A percentile compares a stretch with the other conserved stretches of the same genome.
Conservation (phyloP, 2,113 vertebrate species). For the Hippocampus abdominalis region DNA sequence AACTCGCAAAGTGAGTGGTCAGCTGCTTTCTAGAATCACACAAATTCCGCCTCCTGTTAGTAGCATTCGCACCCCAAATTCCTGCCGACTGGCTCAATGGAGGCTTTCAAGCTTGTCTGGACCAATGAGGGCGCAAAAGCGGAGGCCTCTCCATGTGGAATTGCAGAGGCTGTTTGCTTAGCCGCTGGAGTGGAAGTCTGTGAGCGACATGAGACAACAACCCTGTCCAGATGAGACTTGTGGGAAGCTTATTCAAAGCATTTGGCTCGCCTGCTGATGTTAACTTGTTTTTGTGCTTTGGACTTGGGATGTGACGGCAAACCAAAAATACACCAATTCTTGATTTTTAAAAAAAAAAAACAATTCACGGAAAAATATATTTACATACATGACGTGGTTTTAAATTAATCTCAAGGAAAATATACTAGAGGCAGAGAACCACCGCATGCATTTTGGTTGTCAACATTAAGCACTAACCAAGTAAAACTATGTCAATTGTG, state of each 20-base stretch:
- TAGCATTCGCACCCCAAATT: slow-evolving; percentile 54
- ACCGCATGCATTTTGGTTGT: not conserved
- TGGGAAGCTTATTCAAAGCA: slow-evolving; percentile 15
- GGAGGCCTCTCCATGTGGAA: slow-evolving; percentile 52
- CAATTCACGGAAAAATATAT: too few species aligned
- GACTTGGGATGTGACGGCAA: not conserved
- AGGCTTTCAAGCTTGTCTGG: slow-evolving; percentile 58
- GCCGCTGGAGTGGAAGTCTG: slow-evolving; percentile 56
- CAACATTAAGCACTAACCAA: not conserved
- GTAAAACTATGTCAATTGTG: slow-evolving; percentile 28
- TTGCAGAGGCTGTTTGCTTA: slow-evolving; percentile 68
- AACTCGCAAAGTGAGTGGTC: slow-evolving; percentile 49
- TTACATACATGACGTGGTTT: too few species aligned
- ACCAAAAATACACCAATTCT: not conserved
- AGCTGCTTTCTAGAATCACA: slow-evolving; percentile 63
- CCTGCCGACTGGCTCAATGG: slow-evolving; percentile 64
- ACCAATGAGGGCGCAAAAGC: slow-evolving; percentile 59
- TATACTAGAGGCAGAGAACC: too few species aligned
- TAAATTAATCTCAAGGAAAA: too few species aligned
- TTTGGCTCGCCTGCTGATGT: slow-evolving; percentile 16
- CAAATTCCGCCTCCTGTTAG: slow-evolving; percentile 63
- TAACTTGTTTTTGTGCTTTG: not conserved
- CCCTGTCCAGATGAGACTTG: slow-evolving; percentile 7
- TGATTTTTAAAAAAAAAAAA: too few species aligned
- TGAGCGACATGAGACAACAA: slow-evolving; percentile 23